These are phyloP conservation scores for Oscarella lobularis DNA, from an alignment of 37 sponge, comb jelly and placozoan genomes.

Conservation along the genomic window DNA sequence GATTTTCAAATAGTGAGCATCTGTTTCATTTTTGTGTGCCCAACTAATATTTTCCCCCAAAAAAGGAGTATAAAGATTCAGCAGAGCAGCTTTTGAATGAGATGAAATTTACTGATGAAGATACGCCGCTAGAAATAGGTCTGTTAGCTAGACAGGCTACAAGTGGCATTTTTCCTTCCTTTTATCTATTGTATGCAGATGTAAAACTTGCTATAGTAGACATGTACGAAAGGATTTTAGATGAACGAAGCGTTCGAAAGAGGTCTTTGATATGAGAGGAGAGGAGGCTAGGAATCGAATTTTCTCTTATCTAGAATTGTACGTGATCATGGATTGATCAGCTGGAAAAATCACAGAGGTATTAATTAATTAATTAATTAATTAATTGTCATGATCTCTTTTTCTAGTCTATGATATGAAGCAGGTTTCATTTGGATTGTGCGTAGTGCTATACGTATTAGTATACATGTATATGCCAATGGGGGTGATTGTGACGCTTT, in stretches of 20 bases:
- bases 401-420: neutral
- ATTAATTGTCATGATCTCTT: neutral
- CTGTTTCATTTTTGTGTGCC: too few species aligned
- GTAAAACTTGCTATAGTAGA: constrained; percentile 38
- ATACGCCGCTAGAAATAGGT: neutral
- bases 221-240: constrained; percentile 26
- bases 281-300: neutral
- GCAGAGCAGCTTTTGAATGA: neutral
- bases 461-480: too few species aligned
- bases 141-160: neutral
- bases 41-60: neutral
- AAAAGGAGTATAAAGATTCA: neutral
- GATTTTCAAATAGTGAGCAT: constrained; percentile 54
- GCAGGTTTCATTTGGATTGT: neutral
- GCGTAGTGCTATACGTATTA: too few species aligned
- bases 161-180: neutral
- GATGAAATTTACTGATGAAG: neutral
- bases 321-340: constrained; percentile 52
- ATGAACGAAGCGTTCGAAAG: constrained; percentile 33
- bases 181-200: constrained; percentile 13
- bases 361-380: too few species aligned
- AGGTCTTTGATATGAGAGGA: constrained; percentile 10
- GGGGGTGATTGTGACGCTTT: too few species aligned
- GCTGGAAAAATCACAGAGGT: neutral
- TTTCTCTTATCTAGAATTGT: constrained; percentile 24